Evolutionary conservation across 1,140 invertebrate genomes (phyloP), one percentile per base, ranked within the genome.

Genomic region (Aricia agestis): DNA sequence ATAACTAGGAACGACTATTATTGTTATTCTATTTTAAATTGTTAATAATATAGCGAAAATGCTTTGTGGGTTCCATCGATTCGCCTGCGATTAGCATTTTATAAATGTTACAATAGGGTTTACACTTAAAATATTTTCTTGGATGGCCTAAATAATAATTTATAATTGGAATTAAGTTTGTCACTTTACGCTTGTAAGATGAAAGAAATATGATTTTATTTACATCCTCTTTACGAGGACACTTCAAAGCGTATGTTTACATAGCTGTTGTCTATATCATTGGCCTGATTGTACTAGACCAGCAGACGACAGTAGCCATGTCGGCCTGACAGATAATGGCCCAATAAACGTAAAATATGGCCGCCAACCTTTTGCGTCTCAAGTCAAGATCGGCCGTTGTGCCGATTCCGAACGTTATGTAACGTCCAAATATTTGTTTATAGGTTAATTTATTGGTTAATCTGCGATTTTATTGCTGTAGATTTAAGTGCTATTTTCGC

Each of bases 281-380:
- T 52, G 45, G 3, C 45, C 45, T 52, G 11, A 4, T 52, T 52
- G 45, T 52, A 52, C 6, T 52, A 52, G 45, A 52, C 45, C 45
- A 52, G 13, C 45, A 52, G 45, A 52, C 45, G 45, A 52, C 45
- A 13, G 45, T 52, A 13, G 45, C 45, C 45, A 52, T 52, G 45
- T 52, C 45, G 6, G 10, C 45, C 15, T 17, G 58, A 59, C 58
- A 59, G 58, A 59, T 59, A 59, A 59, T 59, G n/a, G n/a, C 58
- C 58, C 18, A 59, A 59, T 59, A 59, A 59, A 59, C 18, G 9
- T 59, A 59, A 59, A 59, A 59, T 59, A 17, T 59, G 58, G 58
- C 18, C n/a, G 58, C 7, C n/a, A 17, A 17, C 6, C n/a, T 59
- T 59, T 59, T 17, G 18, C 58, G 58, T 59, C 18, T 59, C 18